Conservation (phyloP, 2,797 vertebrate species). For the Alca torda region DNA sequence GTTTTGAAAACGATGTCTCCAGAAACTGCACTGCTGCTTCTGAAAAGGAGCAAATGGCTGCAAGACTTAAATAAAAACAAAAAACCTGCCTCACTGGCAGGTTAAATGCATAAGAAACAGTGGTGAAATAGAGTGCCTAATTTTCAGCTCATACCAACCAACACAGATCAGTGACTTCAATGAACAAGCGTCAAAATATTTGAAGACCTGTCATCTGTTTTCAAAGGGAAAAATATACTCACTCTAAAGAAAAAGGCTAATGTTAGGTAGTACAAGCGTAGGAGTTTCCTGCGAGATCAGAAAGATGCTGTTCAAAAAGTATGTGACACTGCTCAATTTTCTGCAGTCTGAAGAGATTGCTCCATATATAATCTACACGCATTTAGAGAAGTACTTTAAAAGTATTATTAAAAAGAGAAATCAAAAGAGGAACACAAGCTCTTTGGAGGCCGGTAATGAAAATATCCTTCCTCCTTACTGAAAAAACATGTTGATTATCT, state of each 20-base stretch:
- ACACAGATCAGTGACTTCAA: neutral
- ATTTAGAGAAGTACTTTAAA: neutral
- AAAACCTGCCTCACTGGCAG: neutral
- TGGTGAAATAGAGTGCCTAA: neutral
- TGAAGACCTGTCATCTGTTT: neutral
- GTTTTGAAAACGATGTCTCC: neutral
- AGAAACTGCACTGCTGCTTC: neutral
- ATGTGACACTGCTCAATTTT: neutral
- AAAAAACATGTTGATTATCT: neutral
- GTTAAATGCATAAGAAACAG: neutral
- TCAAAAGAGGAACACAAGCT: constrained; percentile 37
- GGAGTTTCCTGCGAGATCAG: constrained; percentile 7
- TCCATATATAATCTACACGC: neutral
- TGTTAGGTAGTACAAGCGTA: neutral
- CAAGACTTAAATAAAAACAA: neutral
- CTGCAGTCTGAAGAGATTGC: neutral
- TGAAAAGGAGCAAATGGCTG: neutral
- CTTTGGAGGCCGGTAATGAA: neutral
- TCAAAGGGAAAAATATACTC: neutral
- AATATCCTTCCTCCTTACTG: constrained; percentile 19
- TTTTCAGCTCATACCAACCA: neutral
- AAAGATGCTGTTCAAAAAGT: neutral
- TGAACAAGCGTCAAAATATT: neutral
- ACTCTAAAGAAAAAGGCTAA: neutral
- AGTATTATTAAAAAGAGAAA: constrained; percentile 4